Base-by-base conservation (phyloP, 1,140 invertebrate species). In the Bombyx mandarina region DNA sequence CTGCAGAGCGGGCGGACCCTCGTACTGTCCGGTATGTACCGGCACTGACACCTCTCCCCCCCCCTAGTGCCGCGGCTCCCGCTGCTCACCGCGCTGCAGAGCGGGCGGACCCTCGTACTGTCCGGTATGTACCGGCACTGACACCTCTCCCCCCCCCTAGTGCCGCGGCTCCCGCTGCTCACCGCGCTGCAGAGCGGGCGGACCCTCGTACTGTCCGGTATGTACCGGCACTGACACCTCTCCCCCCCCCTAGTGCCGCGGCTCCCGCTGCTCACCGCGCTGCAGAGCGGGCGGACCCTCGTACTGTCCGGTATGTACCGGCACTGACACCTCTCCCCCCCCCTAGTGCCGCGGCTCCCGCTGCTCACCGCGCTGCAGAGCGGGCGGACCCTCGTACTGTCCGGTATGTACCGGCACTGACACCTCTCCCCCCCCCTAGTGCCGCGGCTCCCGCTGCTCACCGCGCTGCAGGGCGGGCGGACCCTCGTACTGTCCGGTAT, bases 301-400 rank as follows among this genome's bases (percentile, higher is more conserved):
- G 12, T 18, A 18, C 12, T 18, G 12, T 18, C 12, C 12, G 12
- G 12, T 18, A 18, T 18, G 12, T 18, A 18, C 12, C 12, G 12
- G 12, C 12, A 18, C 12, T 18, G 12, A 90, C 94, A 78, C 86
- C 92, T 12, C 90, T 80, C 66, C 77, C 77, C n/a, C n/a, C 43
- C 71, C 10, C 76, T 56, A 69, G 69, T 59, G 67, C 69, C 62
- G 80, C 78, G 43, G 74, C 80, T 61, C 74, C n/a, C n/a, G n/a
- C n/a, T n/a, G n/a, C n/a, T 83, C 54, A 69, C 44, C 45, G 80
- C 80, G 55, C 61, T 81, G 66, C 75, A 81, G 67, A 76, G 75
- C 64, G 80, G 80, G 5, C 71, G 80, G 47, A 82, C 75, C 56
- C 73, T 83, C 52, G 75, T 78, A 58, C 70, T 80, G 7, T 80